phyloP scores from a whole-genome alignment of 2,888 invertebrate genomes.

The Oegoconia quadripuncta region DNA sequence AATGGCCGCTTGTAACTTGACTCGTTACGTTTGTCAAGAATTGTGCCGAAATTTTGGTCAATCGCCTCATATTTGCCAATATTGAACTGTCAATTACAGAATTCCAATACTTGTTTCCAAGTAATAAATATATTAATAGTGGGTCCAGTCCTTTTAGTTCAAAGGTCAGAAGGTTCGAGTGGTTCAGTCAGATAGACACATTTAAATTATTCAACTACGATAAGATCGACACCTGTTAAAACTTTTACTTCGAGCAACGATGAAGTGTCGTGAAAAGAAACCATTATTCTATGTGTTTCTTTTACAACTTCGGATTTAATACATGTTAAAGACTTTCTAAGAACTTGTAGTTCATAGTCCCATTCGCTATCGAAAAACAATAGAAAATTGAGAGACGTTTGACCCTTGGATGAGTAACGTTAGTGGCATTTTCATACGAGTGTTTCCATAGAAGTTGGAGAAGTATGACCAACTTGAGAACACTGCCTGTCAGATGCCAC shows the following conservation, averaged over 20 bases:
- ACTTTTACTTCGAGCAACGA: slow-evolving; percentile 15
- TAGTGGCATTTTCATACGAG: too few species aligned
- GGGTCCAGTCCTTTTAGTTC: slow-evolving; percentile 25
- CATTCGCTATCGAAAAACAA: too few species aligned
- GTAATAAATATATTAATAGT: slow-evolving; percentile 36
- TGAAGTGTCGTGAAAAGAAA: background rate
- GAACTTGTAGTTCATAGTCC: too few species aligned
- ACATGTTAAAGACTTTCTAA: too few species aligned
- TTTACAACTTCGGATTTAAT: background rate
- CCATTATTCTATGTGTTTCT: background rate
- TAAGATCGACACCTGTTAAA: slow-evolving; percentile 35
- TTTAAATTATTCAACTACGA: slow-evolving; percentile 35
- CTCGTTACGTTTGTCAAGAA: background rate
- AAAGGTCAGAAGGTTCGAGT: slow-evolving; percentile 20
- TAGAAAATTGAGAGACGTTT: too few species aligned
- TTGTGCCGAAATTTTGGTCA: background rate
- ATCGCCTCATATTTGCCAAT: background rate
- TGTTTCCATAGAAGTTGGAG: too few species aligned
- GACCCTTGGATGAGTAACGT: too few species aligned
- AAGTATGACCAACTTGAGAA: too few species aligned
- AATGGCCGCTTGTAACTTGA: too few species aligned
- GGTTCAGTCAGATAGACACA: slow-evolving; percentile 26
- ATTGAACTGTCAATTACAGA: slow-evolving; percentile 38
- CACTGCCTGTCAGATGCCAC: too few species aligned
- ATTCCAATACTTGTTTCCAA: slow-evolving; percentile 32